Conservation (phyloP, 2,113 vertebrate species). For the Brachypodius melanocephalos region DNA sequence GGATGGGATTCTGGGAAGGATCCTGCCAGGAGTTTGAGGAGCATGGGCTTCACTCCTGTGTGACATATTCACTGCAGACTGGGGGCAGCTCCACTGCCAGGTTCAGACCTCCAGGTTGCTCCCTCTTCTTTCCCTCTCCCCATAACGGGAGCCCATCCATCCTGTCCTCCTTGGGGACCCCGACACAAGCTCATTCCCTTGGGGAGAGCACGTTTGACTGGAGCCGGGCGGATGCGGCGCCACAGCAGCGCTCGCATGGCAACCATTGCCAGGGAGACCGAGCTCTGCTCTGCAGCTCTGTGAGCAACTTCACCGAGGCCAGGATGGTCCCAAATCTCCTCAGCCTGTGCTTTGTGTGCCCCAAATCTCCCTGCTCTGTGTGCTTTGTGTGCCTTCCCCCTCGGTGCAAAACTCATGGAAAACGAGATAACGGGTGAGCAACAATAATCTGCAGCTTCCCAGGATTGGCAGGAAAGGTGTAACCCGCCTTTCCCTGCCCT, state of each 20-base stretch:
- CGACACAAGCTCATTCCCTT: fast-evolving
- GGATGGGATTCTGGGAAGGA: not conserved
- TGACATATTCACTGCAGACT: fast-evolving
- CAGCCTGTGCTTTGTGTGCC: not conserved
- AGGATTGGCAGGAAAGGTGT: not conserved
- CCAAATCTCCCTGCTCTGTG: not conserved
- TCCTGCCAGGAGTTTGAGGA: not conserved
- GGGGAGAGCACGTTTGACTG: not conserved
- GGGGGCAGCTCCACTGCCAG: fast-evolving
- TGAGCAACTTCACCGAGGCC: not conserved
- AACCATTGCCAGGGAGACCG: conserved; percentile 51
- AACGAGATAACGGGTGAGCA: fast-evolving
- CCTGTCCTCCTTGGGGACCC: not conserved
- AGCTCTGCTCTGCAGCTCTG: not conserved
- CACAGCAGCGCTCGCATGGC: conserved; percentile 24
- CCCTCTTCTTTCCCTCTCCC: not conserved
- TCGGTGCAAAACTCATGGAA: fast-evolving
- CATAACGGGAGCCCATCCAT: fast-evolving
- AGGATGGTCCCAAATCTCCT: not conserved
- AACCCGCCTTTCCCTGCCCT: not conserved
- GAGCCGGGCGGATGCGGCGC: not conserved
- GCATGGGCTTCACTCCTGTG: fast-evolving
- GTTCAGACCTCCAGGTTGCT: not conserved
- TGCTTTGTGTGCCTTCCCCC: fast-evolving
- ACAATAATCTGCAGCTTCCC: not conserved